Conservation (phyloP, 2,888 invertebrate species). For the Diaperis boleti region DNA sequence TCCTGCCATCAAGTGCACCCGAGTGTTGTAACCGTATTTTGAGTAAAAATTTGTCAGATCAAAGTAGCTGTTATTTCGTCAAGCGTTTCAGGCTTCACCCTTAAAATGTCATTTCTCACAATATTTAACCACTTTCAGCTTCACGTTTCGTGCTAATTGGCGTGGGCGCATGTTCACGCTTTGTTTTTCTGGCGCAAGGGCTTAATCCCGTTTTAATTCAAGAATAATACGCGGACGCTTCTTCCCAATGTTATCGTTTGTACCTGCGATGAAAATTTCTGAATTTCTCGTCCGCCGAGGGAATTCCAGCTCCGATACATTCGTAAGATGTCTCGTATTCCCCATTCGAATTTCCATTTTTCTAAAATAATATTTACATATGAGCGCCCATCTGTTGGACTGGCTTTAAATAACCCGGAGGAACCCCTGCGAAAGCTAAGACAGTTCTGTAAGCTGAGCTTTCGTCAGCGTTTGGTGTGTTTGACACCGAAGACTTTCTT, state of each 20-base stretch:
- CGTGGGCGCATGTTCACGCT: constrained; percentile 7
- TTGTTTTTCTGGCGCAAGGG: constrained; percentile 1
- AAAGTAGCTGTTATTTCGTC: too few relatives aligned
- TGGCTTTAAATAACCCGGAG: constrained; percentile 26
- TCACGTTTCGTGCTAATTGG: constrained; percentile 6
- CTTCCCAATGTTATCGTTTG: constrained; percentile 13
- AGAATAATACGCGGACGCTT: constrained; percentile 5
- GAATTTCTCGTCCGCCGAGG: not conserved
- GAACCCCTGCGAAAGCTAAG: constrained; percentile 22
- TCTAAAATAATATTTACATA: constrained; percentile 40
- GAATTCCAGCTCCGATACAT: constrained; percentile 2
- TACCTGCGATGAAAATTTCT: constrained; percentile 18
- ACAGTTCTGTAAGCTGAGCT: constrained; percentile 12
- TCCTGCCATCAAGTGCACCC: too few relatives aligned
- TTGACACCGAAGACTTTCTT: too few relatives aligned
- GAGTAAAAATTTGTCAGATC: too few relatives aligned
- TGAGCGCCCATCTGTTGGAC: constrained; percentile 40
- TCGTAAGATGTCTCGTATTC: constrained; percentile 9
- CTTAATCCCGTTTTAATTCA: constrained; percentile 10
- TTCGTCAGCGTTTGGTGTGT: too few relatives aligned
- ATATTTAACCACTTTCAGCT: constrained; percentile 1
- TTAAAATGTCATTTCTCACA: not conserved
- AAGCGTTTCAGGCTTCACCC: too few relatives aligned
- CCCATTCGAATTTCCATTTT: constrained; percentile 29
- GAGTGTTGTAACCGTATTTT: too few relatives aligned